Evolutionary conservation across 2,888 invertebrate genomes (phyloP), one percentile per base, ranked within the genome.

Genomic region (Chymomyza amoena): DNA sequence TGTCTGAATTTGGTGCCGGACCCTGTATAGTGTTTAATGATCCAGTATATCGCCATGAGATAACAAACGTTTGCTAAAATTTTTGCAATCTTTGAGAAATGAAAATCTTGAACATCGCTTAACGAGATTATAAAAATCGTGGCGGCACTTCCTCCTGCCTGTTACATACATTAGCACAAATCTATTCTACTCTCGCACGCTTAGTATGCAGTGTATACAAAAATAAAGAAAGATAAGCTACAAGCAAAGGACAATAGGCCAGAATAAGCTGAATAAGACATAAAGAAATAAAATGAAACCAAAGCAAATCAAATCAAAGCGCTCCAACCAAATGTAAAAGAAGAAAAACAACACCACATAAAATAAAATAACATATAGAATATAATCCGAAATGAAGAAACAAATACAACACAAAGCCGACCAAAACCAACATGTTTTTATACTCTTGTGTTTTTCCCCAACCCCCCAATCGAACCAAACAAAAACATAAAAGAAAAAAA

Each of bases 161-260:
- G 9, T 32, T 32, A 32, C 32, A 32, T 9, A 4, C 32, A 80
- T 61, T 70, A 80, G 87, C 87, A 88, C 84, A 82, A 83, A 87
- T 83, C 88, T 6, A 6, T 32, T 32, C 0, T 32, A 32, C 32
- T 7, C 32, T 6, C 7, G 25, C 25, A 25, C 32, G 32, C 32
- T 9, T 7, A 32, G 32, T 32, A 7, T 0, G 25, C 32, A 32
- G 32, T 6, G 32, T 32, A 32, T 32, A n/a, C n/a, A 32, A 32
- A 45, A 45, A 45, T 45, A 13, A 36, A 36, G 36, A 45, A 45
- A 45, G 39, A 45, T 45, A 45, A 45, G 39, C 39, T 13, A 45
- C 10, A 45, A 45, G 39, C 32, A 13, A 45, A 45, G 39, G 39
- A 45, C 39, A 45, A 54, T 18, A 54, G 18, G 52, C 52, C 10